These are phyloP conservation scores for Phrynocephalus vlangalii DNA, from an alignment of 2,797 vertebrate genomes.

Conservation along the genomic window DNA sequence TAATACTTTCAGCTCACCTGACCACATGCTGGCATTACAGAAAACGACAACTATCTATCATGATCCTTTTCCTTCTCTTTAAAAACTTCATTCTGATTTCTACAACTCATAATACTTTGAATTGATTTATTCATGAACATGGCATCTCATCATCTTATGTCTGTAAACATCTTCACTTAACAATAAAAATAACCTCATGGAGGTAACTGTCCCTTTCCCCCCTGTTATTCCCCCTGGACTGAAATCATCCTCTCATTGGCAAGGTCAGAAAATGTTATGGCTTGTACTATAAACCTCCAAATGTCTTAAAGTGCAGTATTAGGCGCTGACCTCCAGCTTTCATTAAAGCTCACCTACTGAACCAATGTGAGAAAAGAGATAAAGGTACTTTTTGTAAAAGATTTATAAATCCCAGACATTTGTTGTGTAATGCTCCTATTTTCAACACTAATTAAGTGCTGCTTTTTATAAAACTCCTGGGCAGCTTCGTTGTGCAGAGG, in stretches of 20 bases:
- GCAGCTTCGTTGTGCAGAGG: constrained; percentile 26
- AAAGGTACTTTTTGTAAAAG: constrained; percentile 45
- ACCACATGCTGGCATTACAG: constrained; percentile 22
- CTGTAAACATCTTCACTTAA: constrained; percentile 52
- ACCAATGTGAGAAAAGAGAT: constrained; percentile 44
- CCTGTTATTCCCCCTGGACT: constrained; percentile 64
- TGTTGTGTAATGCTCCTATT: constrained; percentile 20
- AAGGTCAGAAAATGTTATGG: constrained; percentile 76
- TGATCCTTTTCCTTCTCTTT: constrained; percentile 41
- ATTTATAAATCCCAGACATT: constrained; percentile 32
- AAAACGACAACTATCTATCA: constrained; percentile 12
- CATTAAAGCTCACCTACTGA: constrained; percentile 43
- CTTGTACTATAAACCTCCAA: constrained; percentile 76
- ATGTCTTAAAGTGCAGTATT: constrained; percentile 60
- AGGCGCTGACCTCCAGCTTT: constrained; percentile 48
- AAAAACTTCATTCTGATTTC: constrained; percentile 36
- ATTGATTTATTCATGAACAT: constrained; percentile 64
- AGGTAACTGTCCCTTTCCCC: constrained; percentile 57
- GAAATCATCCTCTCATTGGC: constrained; percentile 65
- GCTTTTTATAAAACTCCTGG: constrained; percentile 38
- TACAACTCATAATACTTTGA: constrained; percentile 69
- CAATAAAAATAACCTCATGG: constrained; percentile 55
- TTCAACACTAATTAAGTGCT: constrained; percentile 41
- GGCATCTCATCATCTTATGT: constrained; percentile 26
- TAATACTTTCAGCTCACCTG: constrained; percentile 28